Conservation (phyloP, 2,113 vertebrate genomes). For the Hiodon alosoides region DNA sequence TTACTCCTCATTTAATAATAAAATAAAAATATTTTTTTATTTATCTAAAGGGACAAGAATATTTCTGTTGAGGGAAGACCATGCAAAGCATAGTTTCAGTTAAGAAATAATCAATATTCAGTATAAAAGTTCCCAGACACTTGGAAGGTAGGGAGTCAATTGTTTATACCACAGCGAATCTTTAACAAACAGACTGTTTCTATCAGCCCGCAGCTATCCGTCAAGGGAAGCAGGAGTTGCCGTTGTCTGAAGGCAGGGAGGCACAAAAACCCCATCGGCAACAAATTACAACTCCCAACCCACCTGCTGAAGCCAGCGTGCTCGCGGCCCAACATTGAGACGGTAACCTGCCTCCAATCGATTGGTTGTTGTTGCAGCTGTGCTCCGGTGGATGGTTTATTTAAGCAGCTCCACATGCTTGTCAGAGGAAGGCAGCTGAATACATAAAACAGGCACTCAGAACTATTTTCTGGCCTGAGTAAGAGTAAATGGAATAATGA, state of each 20-base stretch:
- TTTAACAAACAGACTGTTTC: conserved; percentile 68
- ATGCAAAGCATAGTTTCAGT: conserved; percentile 63
- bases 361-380: conserved; percentile 98
- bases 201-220: conserved; percentile 66
- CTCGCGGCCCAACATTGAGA: conserved; percentile 73
- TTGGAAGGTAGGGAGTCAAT: conserved; percentile 70
- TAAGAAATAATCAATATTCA: conserved; percentile 72
- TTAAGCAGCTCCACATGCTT: conserved; percentile 99
- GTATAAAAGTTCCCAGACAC: conserved; percentile 74
- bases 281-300: conserved; percentile 72
- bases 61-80: conserved; percentile 24
- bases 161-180: conserved; percentile 73
- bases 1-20: no score
- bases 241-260: conserved; percentile 67
- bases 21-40: not conserved
- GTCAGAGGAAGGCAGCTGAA: conserved; percentile 98
- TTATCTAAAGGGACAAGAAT: not conserved
- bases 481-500: conserved; percentile 99
- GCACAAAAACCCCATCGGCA: conserved; percentile 68
- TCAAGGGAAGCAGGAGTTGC: conserved; percentile 70
- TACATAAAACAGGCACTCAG: conserved; percentile 99
- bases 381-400: conserved; percentile 87
- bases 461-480: conserved; percentile 95
- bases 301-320: conserved; percentile 89
- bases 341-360: conserved; percentile 90